A percentile compares a stretch with the other conserved stretches of the same genome.
These are phyloP conservation scores for Alauda arvensis DNA, from an alignment of 2,797 vertebrate genomes.

Conservation along the genomic window DNA sequence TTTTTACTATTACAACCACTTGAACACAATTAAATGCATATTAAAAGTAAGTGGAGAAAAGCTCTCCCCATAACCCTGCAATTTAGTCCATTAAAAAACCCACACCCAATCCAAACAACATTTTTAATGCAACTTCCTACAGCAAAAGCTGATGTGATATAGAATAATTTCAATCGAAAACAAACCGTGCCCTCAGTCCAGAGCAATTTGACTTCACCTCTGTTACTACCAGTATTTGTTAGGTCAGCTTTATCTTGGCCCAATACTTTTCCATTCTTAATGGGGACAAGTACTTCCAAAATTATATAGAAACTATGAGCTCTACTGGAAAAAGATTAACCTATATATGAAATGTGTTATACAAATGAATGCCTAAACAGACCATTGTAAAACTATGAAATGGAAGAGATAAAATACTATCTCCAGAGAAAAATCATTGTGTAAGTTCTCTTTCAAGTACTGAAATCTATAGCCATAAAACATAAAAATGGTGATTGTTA, in stretches of 20 bases:
- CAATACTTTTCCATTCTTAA: neutral
- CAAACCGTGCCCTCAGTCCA: neutral
- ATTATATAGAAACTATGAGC: neutral
- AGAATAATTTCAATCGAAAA: neutral
- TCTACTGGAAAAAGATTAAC: neutral
- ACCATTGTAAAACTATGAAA: neutral
- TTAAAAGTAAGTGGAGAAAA: neutral
- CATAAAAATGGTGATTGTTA: neutral
- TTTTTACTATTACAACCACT: neutral
- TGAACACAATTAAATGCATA: neutral
- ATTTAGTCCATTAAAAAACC: neutral
- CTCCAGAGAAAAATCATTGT: neutral
- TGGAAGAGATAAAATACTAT: neutral
- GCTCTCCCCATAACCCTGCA: neutral
- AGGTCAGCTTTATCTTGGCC: neutral
- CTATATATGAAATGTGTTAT: neutral
- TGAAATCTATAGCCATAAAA: neutral
- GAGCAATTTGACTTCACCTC: slow-evolving; percentile 29
- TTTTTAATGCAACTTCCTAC: neutral
- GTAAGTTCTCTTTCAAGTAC: neutral
- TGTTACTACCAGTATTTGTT: neutral
- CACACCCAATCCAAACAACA: neutral
- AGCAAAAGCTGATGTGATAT: neutral
- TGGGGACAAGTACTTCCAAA: neutral
- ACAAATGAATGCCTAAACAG: neutral